Conservation (phyloP, 2,888 invertebrate species). For the Beris chalybata region DNA sequence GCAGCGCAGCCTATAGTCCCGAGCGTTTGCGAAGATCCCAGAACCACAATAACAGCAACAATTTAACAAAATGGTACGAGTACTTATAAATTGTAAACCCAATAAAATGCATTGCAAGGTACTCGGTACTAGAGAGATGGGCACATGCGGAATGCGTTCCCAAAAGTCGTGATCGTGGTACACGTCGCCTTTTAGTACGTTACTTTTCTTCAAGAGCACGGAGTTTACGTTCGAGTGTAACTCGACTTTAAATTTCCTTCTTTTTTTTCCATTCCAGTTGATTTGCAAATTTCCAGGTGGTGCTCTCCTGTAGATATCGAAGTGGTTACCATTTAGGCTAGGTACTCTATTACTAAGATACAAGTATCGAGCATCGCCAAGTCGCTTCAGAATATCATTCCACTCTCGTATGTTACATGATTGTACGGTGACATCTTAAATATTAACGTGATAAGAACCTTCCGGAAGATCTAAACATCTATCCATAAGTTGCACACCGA, state of each 20-base stretch:
- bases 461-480: slow-evolving; percentile 17
- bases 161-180: slow-evolving; percentile 29
- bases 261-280: slow-evolving; percentile 1
- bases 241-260: no score
- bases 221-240: slow-evolving; percentile 12
- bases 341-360: background rate
- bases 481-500: slow-evolving; percentile 21
- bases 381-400: background rate
- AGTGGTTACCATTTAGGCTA: background rate
- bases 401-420: slow-evolving; percentile 6
- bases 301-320: background rate
- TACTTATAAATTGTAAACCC: slow-evolving; percentile 6
- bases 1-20: background rate
- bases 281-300: slow-evolving; percentile 23
- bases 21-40: background rate
- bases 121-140: slow-evolving; percentile 15
- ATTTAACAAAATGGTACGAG: background rate
- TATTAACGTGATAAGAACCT: slow-evolving; percentile 29
- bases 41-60: slow-evolving; percentile 1
- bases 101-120: slow-evolving; percentile 18
- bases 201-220: background rate
- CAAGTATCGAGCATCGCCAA: background rate
- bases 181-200: slow-evolving; percentile 5
- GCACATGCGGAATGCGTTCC: slow-evolving; percentile 27
- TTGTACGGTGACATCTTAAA: slow-evolving; percentile 25